phyloP scores from a whole-genome alignment of 2,888 invertebrate species.

The Altica lythri region DNA sequence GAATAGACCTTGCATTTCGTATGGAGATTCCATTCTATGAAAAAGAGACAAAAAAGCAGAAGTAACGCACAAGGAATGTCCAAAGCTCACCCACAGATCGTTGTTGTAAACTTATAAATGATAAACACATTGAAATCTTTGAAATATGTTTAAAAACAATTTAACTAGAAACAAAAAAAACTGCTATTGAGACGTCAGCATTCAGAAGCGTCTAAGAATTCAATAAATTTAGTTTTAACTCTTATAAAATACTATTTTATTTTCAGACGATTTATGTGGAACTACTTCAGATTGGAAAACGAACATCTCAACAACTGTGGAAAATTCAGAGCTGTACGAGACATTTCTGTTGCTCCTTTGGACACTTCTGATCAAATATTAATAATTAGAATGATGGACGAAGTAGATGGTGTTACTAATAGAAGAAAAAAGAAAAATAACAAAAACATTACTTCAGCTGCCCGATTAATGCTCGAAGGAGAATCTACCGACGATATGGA shows the following conservation, averaged over 20 bases:
- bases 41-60: too few relatives aligned
- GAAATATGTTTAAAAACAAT: neutral
- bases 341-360: slow-evolving; percentile 93
- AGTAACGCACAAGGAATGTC: too few relatives aligned
- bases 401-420: slow-evolving; percentile 84
- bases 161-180: too few relatives aligned
- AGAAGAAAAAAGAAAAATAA: slow-evolving; percentile 62
- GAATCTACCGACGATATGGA: slow-evolving; percentile 57
- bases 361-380: slow-evolving; percentile 91
- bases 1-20: too few relatives aligned
- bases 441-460: slow-evolving; percentile 48
- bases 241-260: too few relatives aligned
- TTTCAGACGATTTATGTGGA: slow-evolving; percentile 93
- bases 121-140: too few relatives aligned
- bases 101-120: too few relatives aligned
- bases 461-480: slow-evolving; percentile 47
- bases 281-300: slow-evolving; percentile 98
- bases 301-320: slow-evolving; percentile 99
- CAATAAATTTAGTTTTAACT: too few relatives aligned
- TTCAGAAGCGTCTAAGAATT: too few relatives aligned
- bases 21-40: too few relatives aligned
- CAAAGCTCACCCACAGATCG: too few relatives aligned
- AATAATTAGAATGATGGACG: slow-evolving; percentile 95
- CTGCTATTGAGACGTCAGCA: too few relatives aligned
- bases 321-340: slow-evolving; percentile 96